These are phyloP conservation scores for Sesia apiformis DNA, from an alignment of 2,888 invertebrate species.

Conservation along the genomic window DNA sequence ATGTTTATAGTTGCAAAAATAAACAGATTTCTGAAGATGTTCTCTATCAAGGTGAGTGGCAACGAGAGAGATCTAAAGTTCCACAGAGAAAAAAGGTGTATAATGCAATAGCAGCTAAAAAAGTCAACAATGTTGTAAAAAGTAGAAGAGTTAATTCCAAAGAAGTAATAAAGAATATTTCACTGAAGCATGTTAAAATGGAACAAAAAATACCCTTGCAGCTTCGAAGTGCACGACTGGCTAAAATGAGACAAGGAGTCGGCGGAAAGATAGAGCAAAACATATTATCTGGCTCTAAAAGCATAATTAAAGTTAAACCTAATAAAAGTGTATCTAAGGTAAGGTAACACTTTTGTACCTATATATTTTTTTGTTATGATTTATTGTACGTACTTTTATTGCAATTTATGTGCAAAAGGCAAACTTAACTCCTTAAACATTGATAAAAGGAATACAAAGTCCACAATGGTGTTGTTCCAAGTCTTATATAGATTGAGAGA, in stretches of 20 bases:
- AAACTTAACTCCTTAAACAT: too few relatives aligned
- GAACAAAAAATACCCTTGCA: conserved; percentile 4
- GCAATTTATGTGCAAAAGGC: too few relatives aligned
- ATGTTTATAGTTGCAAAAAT: conserved; percentile 55
- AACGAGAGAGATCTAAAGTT: conserved; percentile 17
- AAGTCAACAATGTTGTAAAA: conserved; percentile 2
- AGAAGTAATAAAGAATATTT: not conserved
- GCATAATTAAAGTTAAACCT: too few relatives aligned
- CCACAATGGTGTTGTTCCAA: too few relatives aligned
- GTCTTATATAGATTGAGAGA: too few relatives aligned
- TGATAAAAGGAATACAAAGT: too few relatives aligned
- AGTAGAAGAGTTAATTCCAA: conserved; percentile 15
- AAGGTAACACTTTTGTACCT: too few relatives aligned
- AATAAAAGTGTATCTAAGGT: too few relatives aligned
- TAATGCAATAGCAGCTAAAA: conserved; percentile 7
- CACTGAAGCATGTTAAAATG: not conserved
- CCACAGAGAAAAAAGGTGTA: conserved; percentile 19
- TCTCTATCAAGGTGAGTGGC: conserved; percentile 60
- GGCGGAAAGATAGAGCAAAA: too few relatives aligned
- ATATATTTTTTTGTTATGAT: too few relatives aligned
- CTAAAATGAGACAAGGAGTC: conserved; percentile 9
- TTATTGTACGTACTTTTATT: too few relatives aligned
- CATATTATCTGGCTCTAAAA: too few relatives aligned
- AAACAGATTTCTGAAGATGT: conserved; percentile 47
- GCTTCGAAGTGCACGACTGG: conserved; percentile 3